Percentiles rank a stretch among this genome's conserved stretches.
Evolutionary conservation across 2,113 vertebrate genomes (phyloP).

Genomic region (Cavia porcellus): DNA sequence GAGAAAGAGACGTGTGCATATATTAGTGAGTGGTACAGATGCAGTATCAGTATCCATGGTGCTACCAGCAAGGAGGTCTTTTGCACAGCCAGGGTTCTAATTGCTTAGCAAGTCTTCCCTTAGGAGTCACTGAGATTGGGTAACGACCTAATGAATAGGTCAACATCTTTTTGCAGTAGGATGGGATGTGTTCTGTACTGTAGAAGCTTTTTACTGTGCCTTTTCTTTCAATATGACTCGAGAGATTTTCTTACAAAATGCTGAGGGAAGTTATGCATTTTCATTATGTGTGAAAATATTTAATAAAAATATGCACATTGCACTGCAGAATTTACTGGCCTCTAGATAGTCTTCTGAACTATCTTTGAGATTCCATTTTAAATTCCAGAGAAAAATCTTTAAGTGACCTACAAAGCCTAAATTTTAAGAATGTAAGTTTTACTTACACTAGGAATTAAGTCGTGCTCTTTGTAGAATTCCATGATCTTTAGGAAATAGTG

Average conservation of each 20-base stretch:
- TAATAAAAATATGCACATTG: not conserved
- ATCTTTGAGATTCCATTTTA: not conserved
- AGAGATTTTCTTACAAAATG: not conserved
- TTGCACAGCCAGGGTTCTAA: not conserved
- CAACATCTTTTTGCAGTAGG: not conserved
- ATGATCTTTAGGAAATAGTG: conserved; percentile 20
- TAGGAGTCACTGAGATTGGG: not conserved
- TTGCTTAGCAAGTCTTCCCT: not conserved
- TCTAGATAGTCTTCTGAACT: not conserved
- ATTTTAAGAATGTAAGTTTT: conserved; percentile 21
- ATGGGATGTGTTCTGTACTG: not conserved
- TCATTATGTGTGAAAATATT: conserved; percentile 24
- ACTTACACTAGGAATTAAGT: not conserved
- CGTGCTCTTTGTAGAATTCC: not conserved
- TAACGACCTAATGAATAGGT: not conserved
- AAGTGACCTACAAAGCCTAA: not conserved
- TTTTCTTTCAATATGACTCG: not conserved
- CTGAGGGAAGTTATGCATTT: not conserved
- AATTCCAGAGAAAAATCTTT: not conserved
- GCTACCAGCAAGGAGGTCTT: not conserved
- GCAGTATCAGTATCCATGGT: not conserved
- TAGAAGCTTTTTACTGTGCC: not conserved
- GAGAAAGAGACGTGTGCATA: too few species aligned
- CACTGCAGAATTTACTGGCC: not conserved
- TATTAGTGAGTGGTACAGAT: too few species aligned